Percentiles rank a stretch among this genome's conserved stretches.
phyloP scores from a whole-genome alignment of 2,888 invertebrate genomes.

The Brachypterus glaber region DNA sequence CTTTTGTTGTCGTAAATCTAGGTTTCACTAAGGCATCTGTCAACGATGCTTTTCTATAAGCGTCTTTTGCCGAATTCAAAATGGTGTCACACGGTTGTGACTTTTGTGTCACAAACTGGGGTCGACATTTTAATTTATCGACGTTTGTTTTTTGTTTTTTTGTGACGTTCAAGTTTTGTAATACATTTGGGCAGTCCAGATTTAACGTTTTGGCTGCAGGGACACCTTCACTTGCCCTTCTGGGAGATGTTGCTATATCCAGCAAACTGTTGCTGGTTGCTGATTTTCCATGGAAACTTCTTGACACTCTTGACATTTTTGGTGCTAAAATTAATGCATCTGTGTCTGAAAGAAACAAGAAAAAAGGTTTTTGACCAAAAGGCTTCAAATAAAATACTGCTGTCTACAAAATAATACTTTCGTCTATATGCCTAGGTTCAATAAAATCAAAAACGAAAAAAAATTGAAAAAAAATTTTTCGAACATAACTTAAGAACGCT shows the following conservation, averaged over 20 bases:
- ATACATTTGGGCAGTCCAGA: conserved; percentile 12
- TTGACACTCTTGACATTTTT: conserved; percentile 40
- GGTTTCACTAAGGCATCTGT: conserved; percentile 21
- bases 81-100: conserved; percentile 30
- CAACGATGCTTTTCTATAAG: conserved; percentile 29
- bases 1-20: conserved; percentile 37
- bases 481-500: too few relatives aligned
- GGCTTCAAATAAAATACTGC: too few relatives aligned
- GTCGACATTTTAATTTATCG: conserved; percentile 20
- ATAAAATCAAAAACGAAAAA: too few relatives aligned
- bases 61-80: conserved; percentile 3
- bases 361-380: too few relatives aligned
- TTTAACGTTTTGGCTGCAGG: conserved; percentile 16
- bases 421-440: too few relatives aligned
- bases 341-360: too few relatives aligned
- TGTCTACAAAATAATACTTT: too few relatives aligned
- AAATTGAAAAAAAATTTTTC: too few relatives aligned
- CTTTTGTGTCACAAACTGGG: conserved; percentile 31
- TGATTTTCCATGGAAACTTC: conserved; percentile 40
- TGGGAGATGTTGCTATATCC: conserved; percentile 25
- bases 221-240: conserved; percentile 34
- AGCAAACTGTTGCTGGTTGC: conserved; percentile 25
- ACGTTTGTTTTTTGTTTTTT: conserved; percentile 16
- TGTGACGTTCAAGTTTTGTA: too few relatives aligned
- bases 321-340: too few relatives aligned